phyloP scores from a whole-genome alignment of 2,888 invertebrate species.

The Drosophila nr. medialis region DNA sequence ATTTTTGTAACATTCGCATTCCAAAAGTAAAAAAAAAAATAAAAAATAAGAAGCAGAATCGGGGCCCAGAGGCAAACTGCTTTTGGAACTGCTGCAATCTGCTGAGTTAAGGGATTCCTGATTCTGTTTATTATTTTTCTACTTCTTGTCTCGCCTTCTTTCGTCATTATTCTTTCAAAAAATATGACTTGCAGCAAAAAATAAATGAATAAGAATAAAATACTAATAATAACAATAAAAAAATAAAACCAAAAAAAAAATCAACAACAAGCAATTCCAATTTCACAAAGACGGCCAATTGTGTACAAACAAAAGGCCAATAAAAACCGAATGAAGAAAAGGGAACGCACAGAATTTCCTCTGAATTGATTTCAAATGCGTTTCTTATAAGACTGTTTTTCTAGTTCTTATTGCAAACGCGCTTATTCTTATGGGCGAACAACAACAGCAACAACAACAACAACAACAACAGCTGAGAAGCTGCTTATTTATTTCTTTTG shows the following conservation, averaged over 20 bases:
- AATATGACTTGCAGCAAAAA: constrained; percentile 29
- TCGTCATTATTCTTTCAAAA: constrained; percentile 34
- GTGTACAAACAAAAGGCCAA: constrained; percentile 6
- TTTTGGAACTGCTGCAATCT: constrained; percentile 29
- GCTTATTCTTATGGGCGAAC: constrained; percentile 2
- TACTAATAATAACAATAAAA: constrained; percentile 15
- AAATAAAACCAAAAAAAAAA: not conserved
- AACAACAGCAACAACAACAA: not conserved
- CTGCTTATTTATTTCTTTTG: constrained; percentile 32
- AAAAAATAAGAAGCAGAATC: constrained; percentile 2
- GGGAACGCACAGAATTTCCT: constrained; percentile 41
- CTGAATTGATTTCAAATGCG: constrained; percentile 59
- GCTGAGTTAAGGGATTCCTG: constrained; percentile 28
- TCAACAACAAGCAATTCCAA: constrained; percentile 35
- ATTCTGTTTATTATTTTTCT: constrained; percentile 7
- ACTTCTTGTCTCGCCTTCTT: constrained; percentile 2
- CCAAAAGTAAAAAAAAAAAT: constrained; percentile 45
- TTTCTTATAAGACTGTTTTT: constrained; percentile 38
- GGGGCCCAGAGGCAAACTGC: constrained; percentile 14
- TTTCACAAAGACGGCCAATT: constrained; percentile 40
- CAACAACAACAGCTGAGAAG: constrained; percentile 9
- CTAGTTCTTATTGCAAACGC: not conserved
- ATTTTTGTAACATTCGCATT: constrained; percentile 48
- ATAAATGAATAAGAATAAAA: not conserved
- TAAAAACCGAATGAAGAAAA: constrained; percentile 3